Conservation (phyloP, 92 coral and sea anemone species). For the Porites cylindrica region DNA sequence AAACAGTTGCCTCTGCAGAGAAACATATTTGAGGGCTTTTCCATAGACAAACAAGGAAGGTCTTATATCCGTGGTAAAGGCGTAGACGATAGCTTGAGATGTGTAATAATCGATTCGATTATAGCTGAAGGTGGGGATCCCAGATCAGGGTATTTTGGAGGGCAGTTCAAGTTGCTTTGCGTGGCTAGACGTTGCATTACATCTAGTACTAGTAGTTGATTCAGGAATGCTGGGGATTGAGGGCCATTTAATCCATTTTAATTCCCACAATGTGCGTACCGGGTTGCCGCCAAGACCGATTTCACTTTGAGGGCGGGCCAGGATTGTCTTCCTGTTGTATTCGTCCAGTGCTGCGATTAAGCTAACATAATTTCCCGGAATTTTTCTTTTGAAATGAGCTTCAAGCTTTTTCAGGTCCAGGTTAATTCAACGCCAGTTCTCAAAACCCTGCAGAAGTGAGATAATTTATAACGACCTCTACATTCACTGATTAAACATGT, state of each 20-base stretch:
- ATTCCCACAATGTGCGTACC: constrained; percentile 49
- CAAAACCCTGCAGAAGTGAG: constrained; percentile 34
- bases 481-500: constrained; percentile 37
- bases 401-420: constrained; percentile 52
- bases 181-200: constrained; percentile 6
- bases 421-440: constrained; percentile 42
- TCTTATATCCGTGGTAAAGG: too few relatives aligned
- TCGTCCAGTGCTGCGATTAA: constrained; percentile 28
- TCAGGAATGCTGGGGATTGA: constrained; percentile 8
- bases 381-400: constrained; percentile 40
- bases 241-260: constrained; percentile 42
- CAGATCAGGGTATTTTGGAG: constrained; percentile 31
- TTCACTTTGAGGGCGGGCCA: constrained; percentile 3
- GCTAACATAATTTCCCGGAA: constrained; percentile 8
- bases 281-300: constrained; percentile 40
- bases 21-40: too few relatives aligned
- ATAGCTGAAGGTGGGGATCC: constrained; percentile 38
- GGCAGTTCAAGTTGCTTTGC: constrained; percentile 1
- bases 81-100: too few relatives aligned
- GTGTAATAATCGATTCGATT: constrained; percentile 31
- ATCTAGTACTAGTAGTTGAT: constrained; percentile 2
- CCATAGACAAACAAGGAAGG: too few relatives aligned
- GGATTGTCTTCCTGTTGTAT: constrained; percentile 14
- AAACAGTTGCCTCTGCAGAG: too few relatives aligned
- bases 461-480: constrained; percentile 5